Base-by-base conservation (phyloP, 2,113 vertebrate genomes). In the Hiodon alosoides region DNA sequence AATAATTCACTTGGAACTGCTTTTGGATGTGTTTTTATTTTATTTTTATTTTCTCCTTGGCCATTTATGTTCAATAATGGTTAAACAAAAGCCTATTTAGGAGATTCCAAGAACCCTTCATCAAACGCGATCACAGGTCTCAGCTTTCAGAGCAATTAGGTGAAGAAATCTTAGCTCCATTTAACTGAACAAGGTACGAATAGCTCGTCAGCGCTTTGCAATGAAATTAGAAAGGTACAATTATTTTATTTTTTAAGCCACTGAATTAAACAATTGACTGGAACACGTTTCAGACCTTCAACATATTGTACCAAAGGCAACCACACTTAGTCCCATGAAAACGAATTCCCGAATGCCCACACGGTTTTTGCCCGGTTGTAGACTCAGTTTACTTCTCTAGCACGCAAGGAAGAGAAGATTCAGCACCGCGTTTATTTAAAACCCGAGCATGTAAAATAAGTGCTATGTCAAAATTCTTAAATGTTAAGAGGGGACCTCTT, bases 101-200 rank as follows among this genome's bases (percentile, higher is more conserved):
- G 74, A 86, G 74, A 72, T 76, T 81, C 78, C 84, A 84, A 76
- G 55, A 81, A 80, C 77, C 82, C 79, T 78, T 81, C 69, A 84
- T 57, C 67, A 59, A 81, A 10, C 9, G 64, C 71, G 31, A 65
- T 81, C 75, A 4, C 57, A 64, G 16, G 75, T 53, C 68, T 79
- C 73, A 67, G 75, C 54, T 83, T 81, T 76, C 77, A 77, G 70
- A 2, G 62, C 79, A 77, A 79, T 80, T 79, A 78, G 72, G 79
- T 77, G 75, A 9, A 71, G 75, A 80, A 74, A 76, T 47, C 71
- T 69, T 62, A 6, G 5, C 46, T 75, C 47, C 48, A n/a, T 57
- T n/a, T 71, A 58, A 55, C 59, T 66, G 17, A 69, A 31, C 65
- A 57, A 31, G 16, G 64, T 14, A 52, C 46, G 17, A 14, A 13